phyloP scores from a whole-genome alignment of 2,797 vertebrate genomes.

The Decapterus maruadsi region DNA sequence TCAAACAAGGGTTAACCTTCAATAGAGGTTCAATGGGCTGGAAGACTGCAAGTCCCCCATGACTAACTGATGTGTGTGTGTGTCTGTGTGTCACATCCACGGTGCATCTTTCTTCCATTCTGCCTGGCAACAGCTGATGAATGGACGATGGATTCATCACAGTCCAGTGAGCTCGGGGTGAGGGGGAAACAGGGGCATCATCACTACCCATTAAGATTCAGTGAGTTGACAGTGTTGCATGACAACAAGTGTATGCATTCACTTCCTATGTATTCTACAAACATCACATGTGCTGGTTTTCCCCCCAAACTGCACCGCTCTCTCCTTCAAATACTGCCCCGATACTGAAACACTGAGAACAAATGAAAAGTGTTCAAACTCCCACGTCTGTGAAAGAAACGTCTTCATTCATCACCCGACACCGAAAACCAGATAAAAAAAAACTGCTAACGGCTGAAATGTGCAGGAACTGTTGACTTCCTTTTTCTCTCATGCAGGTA shows the following conservation, averaged over 20 bases:
- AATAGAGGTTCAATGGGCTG: constrained; percentile 62
- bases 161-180: constrained; percentile 43
- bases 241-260: not conserved
- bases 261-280: not conserved
- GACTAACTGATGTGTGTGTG: constrained; percentile 25
- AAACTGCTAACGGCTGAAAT: not conserved
- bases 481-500: constrained; percentile 22
- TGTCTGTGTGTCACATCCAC: constrained; percentile 26
- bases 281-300: not conserved
- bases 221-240: constrained; percentile 9
- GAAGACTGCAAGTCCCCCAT: constrained; percentile 46
- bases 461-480: constrained; percentile 34
- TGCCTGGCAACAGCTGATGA: constrained; percentile 74
- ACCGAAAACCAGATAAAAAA: not conserved
- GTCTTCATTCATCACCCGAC: constrained; percentile 30
- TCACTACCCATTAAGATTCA: constrained; percentile 16
- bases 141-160: constrained; percentile 60
- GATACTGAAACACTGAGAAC: not conserved
- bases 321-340: not conserved
- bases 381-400: not conserved
- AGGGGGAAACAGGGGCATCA: not conserved
- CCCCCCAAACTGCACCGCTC: not conserved
- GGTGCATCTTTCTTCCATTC: constrained; percentile 46
- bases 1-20: constrained; percentile 62
- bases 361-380: not conserved